Base-by-base conservation (phyloP, 2,888 invertebrate genomes). In the Tanytarsus gracilentus region DNA sequence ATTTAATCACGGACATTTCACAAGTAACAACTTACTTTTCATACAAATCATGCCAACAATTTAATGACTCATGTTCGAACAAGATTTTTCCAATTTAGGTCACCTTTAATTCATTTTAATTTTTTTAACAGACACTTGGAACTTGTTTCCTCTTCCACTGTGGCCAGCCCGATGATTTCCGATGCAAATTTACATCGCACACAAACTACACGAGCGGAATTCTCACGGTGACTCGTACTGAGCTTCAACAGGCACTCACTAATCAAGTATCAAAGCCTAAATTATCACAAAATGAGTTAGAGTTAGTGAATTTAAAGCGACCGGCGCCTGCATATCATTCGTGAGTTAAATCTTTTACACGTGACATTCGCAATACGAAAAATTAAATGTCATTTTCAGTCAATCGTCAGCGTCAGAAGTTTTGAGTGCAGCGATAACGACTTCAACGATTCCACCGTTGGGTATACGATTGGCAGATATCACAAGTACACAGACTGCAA, bases 61-160 rank as follows among this genome's bases (percentile, higher is more conserved):
- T 36, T 16, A 36, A 36, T 36, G n/a, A 16, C n/a, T 16, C 36
- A 14, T 36, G 14, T 14, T 16, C 4, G 16, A 36, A 36, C 14
- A 33, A 40, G 9, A 40, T 21, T 40, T 40, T 18, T 40, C 6
- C 40, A 11, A 9, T 23, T 18, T 2, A 21, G 11, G 14, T 33
- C 14, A 23, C 4, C 14, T 23, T 51, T 39, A 11, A 44, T 21
- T 50, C 6, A 52, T 21, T 18, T 40, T 29, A 2, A n/a, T 29
- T 33, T 16, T 33, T 2, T 33, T 5, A 33, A 33, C 11, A 88
- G 87, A 85, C 82, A 65, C 82, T 86, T 3, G 91, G 91, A 63
- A 89, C 90, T 70, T 94, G 93, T 72, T 94, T 93, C 72, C 77
- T 94, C 65, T 94, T 94, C 74, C 85, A 88, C 72, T 94, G 94